Evolutionary conservation across 2,888 invertebrate species (phyloP).

Genomic region (Metellina segmentata): DNA sequence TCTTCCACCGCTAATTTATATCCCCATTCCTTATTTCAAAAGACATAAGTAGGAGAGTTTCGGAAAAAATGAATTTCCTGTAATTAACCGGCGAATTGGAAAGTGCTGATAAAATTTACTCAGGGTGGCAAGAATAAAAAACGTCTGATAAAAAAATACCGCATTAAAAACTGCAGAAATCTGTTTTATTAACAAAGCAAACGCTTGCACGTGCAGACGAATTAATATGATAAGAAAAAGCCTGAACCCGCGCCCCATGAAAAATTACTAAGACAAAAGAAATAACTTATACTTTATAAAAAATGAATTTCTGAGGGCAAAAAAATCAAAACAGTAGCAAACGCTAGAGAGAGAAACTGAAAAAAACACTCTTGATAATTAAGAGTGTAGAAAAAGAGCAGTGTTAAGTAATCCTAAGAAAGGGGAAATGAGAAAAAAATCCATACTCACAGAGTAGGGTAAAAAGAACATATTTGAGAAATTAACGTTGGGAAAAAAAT

Average conservation of each 20-base stretch:
- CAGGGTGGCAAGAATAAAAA: background rate
- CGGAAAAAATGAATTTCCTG: background rate
- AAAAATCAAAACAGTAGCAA: background rate
- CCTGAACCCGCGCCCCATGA: slow-evolving; percentile 5
- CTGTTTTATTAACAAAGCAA: slow-evolving; percentile 60
- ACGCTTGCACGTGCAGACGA: slow-evolving; percentile 21
- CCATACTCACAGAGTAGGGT: background rate
- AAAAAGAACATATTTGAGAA: slow-evolving; percentile 57
- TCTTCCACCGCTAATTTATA: background rate
- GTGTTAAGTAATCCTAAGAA: slow-evolving; percentile 53
- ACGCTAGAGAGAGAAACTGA: background rate
- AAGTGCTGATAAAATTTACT: slow-evolving; percentile 50
- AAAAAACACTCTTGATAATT: slow-evolving; percentile 44
- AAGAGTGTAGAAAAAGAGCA: slow-evolving; percentile 23
- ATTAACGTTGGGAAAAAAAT: slow-evolving; percentile 29
- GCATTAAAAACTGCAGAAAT: slow-evolving; percentile 48
- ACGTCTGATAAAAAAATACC: background rate
- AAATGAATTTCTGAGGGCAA: slow-evolving; percentile 12
- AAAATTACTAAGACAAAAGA: slow-evolving; percentile 50
- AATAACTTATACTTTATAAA: slow-evolving; percentile 52
- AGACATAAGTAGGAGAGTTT: background rate
- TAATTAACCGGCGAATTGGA: slow-evolving; percentile 35
- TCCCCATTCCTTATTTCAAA: background rate
- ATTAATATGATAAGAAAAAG: slow-evolving; percentile 52
- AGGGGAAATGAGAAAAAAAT: slow-evolving; percentile 11